Conservation (phyloP, 2,888 invertebrate species). For the Lordiphosa andalusiaca region DNA sequence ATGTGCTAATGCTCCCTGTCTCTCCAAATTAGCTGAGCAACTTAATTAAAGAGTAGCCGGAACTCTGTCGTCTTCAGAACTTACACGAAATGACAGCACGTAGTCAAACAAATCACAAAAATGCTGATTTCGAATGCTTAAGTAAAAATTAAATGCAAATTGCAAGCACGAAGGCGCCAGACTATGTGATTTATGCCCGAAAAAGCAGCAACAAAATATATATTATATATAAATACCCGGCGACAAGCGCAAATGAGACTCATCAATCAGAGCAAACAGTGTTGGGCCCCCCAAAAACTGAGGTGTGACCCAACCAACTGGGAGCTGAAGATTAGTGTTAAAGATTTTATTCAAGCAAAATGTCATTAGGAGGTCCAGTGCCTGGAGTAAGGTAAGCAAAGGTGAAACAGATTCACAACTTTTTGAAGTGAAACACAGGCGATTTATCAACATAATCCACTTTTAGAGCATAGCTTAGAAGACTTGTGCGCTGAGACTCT, state of each 20-base stretch:
- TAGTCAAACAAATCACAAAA: slow-evolving; percentile 39
- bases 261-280: slow-evolving; percentile 55
- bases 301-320: slow-evolving; percentile 3
- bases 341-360: slow-evolving; percentile 4
- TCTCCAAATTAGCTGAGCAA: slow-evolving; percentile 27
- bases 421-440: not conserved
- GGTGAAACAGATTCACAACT: not conserved
- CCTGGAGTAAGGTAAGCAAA: too few relatives aligned
- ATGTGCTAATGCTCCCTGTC: slow-evolving; percentile 31
- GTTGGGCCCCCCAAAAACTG: slow-evolving; percentile 5
- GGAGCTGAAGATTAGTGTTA: slow-evolving; percentile 7
- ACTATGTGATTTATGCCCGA: slow-evolving; percentile 45
- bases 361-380: slow-evolving; percentile 5
- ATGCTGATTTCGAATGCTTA: slow-evolving; percentile 26
- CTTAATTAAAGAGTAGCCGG: slow-evolving; percentile 30
- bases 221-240: slow-evolving; percentile 5
- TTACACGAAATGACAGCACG: slow-evolving; percentile 28
- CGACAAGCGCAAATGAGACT: slow-evolving; percentile 30
- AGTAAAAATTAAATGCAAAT: slow-evolving; percentile 59
- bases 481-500: too few relatives aligned
- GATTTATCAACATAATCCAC: too few relatives aligned
- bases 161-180: slow-evolving; percentile 45
- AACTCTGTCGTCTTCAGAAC: not conserved
- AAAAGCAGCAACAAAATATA: slow-evolving; percentile 19
- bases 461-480: too few relatives aligned